Percentiles rank a stretch among this genome's conserved stretches.
These are phyloP conservation scores for Ochropleura leucogaster DNA, from an alignment of 2,888 invertebrate genomes.

Conservation along the genomic window DNA sequence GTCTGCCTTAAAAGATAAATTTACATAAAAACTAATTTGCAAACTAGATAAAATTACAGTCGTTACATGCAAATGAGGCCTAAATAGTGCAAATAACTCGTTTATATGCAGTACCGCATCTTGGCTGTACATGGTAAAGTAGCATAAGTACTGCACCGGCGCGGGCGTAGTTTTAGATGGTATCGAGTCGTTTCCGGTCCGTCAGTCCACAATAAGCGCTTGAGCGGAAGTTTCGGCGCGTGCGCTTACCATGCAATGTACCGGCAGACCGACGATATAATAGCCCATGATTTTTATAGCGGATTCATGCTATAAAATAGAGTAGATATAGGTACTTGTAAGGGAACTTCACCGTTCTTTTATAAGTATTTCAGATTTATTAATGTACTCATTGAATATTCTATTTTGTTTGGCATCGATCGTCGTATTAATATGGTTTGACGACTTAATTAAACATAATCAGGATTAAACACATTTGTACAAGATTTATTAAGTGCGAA, in stretches of 20 bases:
- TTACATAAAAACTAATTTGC: conserved; percentile 34
- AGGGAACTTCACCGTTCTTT: conserved; percentile 36
- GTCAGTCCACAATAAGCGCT: conserved; percentile 74
- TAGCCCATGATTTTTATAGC: conserved; percentile 67
- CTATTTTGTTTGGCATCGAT: conserved; percentile 8
- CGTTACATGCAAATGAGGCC: conserved; percentile 48
- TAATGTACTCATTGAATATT: neutral
- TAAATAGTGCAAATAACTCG: conserved; percentile 46
- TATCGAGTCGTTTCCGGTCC: conserved; percentile 82
- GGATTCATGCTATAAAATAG: conserved; percentile 56
- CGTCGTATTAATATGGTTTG: conserved; percentile 13
- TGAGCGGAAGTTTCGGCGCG: conserved; percentile 84
- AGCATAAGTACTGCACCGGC: conserved; percentile 65
- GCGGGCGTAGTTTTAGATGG: conserved; percentile 73
- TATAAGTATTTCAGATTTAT: neutral
- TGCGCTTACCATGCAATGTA: conserved; percentile 80
- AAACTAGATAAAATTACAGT: conserved; percentile 41
- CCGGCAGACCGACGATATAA: conserved; percentile 57
- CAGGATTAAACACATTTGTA: conserved; percentile 10
- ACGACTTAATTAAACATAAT: conserved; percentile 33
- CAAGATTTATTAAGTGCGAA: conserved; percentile 45
- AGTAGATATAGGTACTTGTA: conserved; percentile 34
- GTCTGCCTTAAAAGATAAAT: conserved; percentile 9
- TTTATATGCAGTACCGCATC: conserved; percentile 55
- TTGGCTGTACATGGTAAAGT: conserved; percentile 49